Evolutionary conservation across 1,140 invertebrate genomes (phyloP), one percentile per base, ranked within the genome.

Genomic region (Zaprionus camerounensis): DNA sequence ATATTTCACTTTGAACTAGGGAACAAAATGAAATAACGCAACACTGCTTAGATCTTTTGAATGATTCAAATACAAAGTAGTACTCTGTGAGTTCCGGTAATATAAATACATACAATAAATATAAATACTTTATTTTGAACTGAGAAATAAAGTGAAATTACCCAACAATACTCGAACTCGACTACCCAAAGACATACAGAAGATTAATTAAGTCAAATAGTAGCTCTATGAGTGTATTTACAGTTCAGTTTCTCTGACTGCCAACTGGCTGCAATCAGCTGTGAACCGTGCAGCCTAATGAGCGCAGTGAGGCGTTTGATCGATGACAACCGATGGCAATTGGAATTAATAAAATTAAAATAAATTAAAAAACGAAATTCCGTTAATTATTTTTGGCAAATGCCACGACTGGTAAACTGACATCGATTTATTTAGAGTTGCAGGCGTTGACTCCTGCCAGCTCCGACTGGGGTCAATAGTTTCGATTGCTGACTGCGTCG

Each of bases 401-500:
- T 56, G 38, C 28, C 58, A 62, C 36, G 34, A 44, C 15, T 20
- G 20, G 3, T 2, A 13, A 24, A 26, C 36, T 41, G 59, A 12
- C 59, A 49, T 28, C 26, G 41, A 62, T 46, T 63, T 63, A 63
- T 63, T 3, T 46, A 55, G 17, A 34, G 44, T 46, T 22, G 24
- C 55, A 46, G 41, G 41, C 41, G n/a, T 46, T 59, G 44, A 69
- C 41, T 69, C 44, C 62, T 72, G 65, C 79, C 62, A 59, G 15
- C 66, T 71, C 22, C 6, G 15, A 34, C 64, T 22, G 65, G 38
- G 51, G 31, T 63, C 73, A 77, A 78, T 83, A 82, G 73, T 80
- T 87, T 59, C 51, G 41, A 46, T 46, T 17, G 15, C 41, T n/a
- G 69, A 22, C 41, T 44, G 41, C 41, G 66, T 85, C 70, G 80